These are phyloP conservation scores for Pachyramphus minor DNA, from an alignment of 2,113 vertebrate genomes.

Conservation along the genomic window DNA sequence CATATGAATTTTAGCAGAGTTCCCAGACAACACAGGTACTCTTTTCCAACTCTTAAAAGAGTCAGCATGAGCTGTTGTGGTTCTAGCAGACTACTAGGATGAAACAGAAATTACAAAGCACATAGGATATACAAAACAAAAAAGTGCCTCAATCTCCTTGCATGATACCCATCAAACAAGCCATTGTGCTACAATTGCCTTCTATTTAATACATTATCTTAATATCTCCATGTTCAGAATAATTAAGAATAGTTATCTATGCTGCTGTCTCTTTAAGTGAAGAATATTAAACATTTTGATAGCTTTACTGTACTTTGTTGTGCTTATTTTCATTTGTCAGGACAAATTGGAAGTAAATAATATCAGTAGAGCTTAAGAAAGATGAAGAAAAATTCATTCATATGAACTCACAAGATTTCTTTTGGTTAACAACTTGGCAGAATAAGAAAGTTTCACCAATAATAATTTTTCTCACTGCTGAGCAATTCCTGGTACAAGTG, in stretches of 20 bases:
- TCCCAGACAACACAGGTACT: neutral
- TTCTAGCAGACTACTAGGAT: neutral
- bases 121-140: neutral
- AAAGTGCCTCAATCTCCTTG: neutral
- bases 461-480: neutral
- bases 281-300: slow-evolving; percentile 14
- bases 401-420: neutral
- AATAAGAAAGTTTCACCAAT: neutral
- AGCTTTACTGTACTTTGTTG: neutral
- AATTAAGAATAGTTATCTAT: slow-evolving; percentile 18
- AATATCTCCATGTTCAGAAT: slow-evolving; percentile 16
- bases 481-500: neutral
- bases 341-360: neutral
- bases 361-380: neutral
- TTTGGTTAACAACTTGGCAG: neutral
- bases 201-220: slow-evolving; percentile 16
- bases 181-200: neutral
- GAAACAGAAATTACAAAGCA: slow-evolving; percentile 48
- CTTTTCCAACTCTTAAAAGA: neutral
- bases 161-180: neutral
- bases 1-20: neutral
- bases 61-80: neutral
- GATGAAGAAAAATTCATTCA: neutral
- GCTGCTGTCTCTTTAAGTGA: neutral
- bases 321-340: neutral